Evolutionary conservation across 1,140 invertebrate species (phyloP).

Genomic region (Caenorhabditis tropicalis): DNA sequence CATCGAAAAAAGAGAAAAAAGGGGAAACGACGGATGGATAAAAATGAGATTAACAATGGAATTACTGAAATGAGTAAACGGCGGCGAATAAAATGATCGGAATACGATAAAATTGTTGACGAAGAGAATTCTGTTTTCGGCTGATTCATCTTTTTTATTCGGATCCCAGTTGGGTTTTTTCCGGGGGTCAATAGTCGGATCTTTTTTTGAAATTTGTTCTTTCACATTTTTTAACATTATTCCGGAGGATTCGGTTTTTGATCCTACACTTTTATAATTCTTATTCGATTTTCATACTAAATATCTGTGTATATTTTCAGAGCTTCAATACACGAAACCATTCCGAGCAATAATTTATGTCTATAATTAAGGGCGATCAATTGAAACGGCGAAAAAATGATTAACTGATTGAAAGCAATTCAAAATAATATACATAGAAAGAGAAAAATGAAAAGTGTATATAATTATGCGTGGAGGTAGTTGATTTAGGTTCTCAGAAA

Average conservation of each 20-base stretch:
- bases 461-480: conserved; percentile 24
- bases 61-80: neutral
- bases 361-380: neutral
- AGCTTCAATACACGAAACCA: too few species aligned
- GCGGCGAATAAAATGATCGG: neutral
- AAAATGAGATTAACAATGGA: neutral
- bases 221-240: too few species aligned
- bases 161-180: too few species aligned
- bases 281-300: too few species aligned
- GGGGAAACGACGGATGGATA: neutral
- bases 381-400: neutral
- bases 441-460: neutral
- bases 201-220: too few species aligned
- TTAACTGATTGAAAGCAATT: neutral
- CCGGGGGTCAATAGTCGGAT: too few species aligned
- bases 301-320: too few species aligned
- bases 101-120: too few species aligned
- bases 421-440: neutral
- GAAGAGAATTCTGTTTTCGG: too few species aligned
- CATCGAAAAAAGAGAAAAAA: neutral
- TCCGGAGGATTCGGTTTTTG: too few species aligned
- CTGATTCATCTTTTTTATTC: too few species aligned
- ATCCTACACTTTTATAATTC: too few species aligned
- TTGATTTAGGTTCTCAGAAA: neutral
- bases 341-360: conserved; percentile 35